Evolutionary conservation across 2,888 invertebrate species (phyloP).

Genomic region (Drosophila prolongata): DNA sequence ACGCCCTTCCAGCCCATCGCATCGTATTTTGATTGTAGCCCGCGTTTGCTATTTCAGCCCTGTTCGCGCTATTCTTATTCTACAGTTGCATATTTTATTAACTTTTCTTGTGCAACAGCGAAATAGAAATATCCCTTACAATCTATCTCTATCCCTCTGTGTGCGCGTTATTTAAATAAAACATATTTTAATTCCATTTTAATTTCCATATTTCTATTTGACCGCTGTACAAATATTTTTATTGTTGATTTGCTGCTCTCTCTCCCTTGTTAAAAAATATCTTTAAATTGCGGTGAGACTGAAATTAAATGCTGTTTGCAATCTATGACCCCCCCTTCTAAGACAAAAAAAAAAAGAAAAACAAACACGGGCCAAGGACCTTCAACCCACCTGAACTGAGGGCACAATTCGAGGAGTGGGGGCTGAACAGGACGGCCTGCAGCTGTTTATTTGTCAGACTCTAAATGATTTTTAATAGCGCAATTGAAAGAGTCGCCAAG

Average conservation of each 20-base stretch:
- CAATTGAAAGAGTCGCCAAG: slow-evolving; percentile 54
- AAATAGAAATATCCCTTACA: slow-evolving; percentile 2
- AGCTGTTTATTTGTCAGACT: slow-evolving; percentile 58
- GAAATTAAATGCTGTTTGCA: slow-evolving; percentile 4
- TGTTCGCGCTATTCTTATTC: slow-evolving; percentile 19
- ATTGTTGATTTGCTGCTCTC: slow-evolving; percentile 24
- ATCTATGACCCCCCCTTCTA: background rate
- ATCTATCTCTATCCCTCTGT: background rate
- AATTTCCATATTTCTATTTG: slow-evolving; percentile 53
- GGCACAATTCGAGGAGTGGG: background rate
- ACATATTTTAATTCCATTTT: slow-evolving; percentile 52
- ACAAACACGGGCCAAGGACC: slow-evolving; percentile 28
- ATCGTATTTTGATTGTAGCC: slow-evolving; percentile 52
- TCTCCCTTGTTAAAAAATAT: background rate
- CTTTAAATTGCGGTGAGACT: slow-evolving; percentile 1
- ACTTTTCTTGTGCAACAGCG: slow-evolving; percentile 18
- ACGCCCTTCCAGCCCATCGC: slow-evolving; percentile 17
- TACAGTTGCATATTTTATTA: slow-evolving; percentile 54
- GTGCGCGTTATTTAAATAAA: slow-evolving; percentile 21
- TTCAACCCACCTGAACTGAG: slow-evolving; percentile 16
- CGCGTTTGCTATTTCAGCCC: slow-evolving; percentile 49
- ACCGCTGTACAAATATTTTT: slow-evolving; percentile 31
- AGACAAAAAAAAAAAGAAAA: background rate
- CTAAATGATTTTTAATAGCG: slow-evolving; percentile 68
- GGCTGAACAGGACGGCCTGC: slow-evolving; percentile 42